Evolutionary conservation across 2,888 invertebrate species (phyloP).

Genomic region (Lingula anatina): DNA sequence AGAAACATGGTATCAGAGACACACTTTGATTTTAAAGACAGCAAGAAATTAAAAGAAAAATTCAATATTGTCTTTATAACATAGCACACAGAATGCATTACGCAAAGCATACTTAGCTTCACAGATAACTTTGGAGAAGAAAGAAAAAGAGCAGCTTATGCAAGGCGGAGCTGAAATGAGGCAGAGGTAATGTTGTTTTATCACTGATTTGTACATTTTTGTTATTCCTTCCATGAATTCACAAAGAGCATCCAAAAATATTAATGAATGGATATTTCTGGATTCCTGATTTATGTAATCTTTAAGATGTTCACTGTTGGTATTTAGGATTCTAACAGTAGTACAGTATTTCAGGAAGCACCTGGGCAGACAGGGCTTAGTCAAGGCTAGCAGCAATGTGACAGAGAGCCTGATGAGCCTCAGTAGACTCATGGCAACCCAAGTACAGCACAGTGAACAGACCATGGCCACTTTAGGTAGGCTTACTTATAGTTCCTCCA

Average conservation of each 20-base stretch:
- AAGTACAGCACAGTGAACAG: conserved; percentile 78
- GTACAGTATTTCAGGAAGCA: too few relatives aligned
- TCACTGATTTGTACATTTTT: not conserved
- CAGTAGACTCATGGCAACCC: conserved; percentile 79
- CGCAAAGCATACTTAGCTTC: conserved; percentile 39
- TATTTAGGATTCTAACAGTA: too few relatives aligned
- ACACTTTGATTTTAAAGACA: too few relatives aligned
- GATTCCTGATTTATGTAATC: too few relatives aligned
- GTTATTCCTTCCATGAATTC: not conserved
- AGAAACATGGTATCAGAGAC: too few relatives aligned
- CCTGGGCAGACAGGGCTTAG: conserved; percentile 55
- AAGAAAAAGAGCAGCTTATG: conserved; percentile 35
- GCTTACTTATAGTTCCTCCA: too few relatives aligned
- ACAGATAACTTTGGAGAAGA: conserved; percentile 37
- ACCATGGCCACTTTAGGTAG: conserved; percentile 73
- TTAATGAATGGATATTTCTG: too few relatives aligned
- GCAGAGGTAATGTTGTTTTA: conserved; percentile 22
- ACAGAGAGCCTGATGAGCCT: conserved; percentile 81
- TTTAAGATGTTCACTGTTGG: too few relatives aligned
- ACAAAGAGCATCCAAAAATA: too few relatives aligned
- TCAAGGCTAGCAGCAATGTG: conserved; percentile 69
- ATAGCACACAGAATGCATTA: conserved; percentile 33
- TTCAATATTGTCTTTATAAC: too few relatives aligned
- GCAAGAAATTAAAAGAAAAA: too few relatives aligned
- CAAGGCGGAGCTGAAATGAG: conserved; percentile 21